A percentile compares a stretch with the other conserved stretches of the same genome.
phyloP scores from a whole-genome alignment of 2,888 invertebrate genomes.

The Chesias legatella region DNA sequence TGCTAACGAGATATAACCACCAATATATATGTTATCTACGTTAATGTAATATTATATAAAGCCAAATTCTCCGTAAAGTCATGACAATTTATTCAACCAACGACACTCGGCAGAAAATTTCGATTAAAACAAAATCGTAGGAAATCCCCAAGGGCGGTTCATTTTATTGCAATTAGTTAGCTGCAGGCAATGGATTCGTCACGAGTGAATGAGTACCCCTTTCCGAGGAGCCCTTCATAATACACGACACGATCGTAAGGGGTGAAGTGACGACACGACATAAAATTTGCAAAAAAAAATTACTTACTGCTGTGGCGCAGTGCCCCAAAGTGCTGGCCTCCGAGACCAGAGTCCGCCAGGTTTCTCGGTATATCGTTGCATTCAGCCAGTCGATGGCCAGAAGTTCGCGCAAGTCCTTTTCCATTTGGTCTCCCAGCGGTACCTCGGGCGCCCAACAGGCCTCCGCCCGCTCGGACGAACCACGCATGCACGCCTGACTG shows the following conservation, averaged over 20 bases:
- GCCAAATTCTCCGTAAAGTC: slow-evolving; percentile 10
- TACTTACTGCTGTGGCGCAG: neutral
- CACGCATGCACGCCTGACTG: no score
- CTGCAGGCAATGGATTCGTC: slow-evolving; percentile 72
- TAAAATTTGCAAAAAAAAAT: neutral
- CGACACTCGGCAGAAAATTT: slow-evolving; percentile 54
- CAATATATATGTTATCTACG: no score
- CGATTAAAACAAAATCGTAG: slow-evolving; percentile 71
- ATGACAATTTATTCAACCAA: slow-evolving; percentile 39
- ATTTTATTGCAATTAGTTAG: slow-evolving; percentile 79
- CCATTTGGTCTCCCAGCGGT: no score
- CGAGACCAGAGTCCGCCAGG: no score
- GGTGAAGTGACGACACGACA: neutral
- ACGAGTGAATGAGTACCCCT: slow-evolving; percentile 76
- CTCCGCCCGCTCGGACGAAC: no score
- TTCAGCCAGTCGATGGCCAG: no score
- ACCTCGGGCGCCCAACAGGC: no score
- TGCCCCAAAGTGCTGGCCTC: neutral
- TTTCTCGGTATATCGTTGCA: no score
- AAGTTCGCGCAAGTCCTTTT: no score
- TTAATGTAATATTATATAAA: no score
- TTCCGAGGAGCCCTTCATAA: slow-evolving; percentile 40
- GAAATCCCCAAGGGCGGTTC: slow-evolving; percentile 65
- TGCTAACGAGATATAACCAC: no score
- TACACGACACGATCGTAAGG: slow-evolving; percentile 32